Conservation (phyloP, 2,797 vertebrate species). For the Holocentrus rufus region DNA sequence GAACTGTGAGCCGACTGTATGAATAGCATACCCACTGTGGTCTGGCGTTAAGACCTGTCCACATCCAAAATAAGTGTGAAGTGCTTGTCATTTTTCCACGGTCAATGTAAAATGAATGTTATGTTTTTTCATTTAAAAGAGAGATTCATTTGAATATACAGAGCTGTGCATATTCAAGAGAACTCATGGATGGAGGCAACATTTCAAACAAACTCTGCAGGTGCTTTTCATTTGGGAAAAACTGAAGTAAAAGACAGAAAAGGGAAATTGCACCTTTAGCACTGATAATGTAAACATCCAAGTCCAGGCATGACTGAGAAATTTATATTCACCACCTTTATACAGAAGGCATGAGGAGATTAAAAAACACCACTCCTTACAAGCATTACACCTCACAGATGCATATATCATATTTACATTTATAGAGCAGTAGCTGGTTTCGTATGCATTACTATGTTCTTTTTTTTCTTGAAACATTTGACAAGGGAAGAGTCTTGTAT, state of each 20-base stretch:
- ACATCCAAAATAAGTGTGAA: constrained; percentile 47
- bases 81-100: constrained; percentile 11
- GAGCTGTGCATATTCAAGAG: background rate
- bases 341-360: no score
- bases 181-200: background rate
- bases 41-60: constrained; percentile 34
- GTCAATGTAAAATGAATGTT: constrained; percentile 1
- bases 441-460: no score
- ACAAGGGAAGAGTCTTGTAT: no score
- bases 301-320: no score
- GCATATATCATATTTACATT: no score
- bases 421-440: no score
- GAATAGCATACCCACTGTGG: constrained; percentile 60
- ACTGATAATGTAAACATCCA: no score
- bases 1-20: constrained; percentile 56
- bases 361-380: background rate
- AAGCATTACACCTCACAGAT: background rate
- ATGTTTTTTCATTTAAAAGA: constrained; percentile 10
- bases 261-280: no score
- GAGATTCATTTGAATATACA: background rate
- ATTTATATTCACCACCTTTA: no score
- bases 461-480: no score
- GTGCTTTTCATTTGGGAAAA: background rate
- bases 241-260: no score
- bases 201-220: background rate